Percentiles rank a stretch among this genome's conserved stretches.
phyloP scores from a whole-genome alignment of 2,797 vertebrate genomes.

The Otolemur crassicaudatus region DNA sequence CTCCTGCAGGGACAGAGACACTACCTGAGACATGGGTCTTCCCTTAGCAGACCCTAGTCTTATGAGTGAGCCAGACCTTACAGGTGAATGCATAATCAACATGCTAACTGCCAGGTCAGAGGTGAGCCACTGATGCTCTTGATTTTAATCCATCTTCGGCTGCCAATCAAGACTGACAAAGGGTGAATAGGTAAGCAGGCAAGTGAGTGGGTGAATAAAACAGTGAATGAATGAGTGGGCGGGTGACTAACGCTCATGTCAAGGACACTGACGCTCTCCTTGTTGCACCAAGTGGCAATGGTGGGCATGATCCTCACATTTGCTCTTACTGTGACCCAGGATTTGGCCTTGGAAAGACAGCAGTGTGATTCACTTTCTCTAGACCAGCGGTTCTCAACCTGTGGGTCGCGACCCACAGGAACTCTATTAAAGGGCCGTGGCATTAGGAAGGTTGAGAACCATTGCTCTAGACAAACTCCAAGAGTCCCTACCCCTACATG shows the following conservation, averaged over 20 bases:
- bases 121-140: background rate
- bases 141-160: background rate
- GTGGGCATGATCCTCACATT: background rate
- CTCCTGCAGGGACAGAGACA: background rate
- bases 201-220: background rate
- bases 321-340: background rate
- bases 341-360: background rate
- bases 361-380: background rate
- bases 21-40: background rate
- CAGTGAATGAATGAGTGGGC: background rate
- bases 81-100: background rate
- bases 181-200: background rate
- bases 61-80: background rate
- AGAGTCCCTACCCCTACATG: background rate
- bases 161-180: background rate
- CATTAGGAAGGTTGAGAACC: no score
- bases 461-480: background rate
- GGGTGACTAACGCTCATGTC: background rate
- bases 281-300: background rate
- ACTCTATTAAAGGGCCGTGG: no score
- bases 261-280: background rate
- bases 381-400: background rate
- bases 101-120: background rate
- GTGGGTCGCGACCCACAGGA: no score
- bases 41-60: background rate